A percentile compares a stretch with the other conserved stretches of the same genome.
phyloP scores from a whole-genome alignment of 2,113 vertebrate species.

The Hemibagrus wyckioides region DNA sequence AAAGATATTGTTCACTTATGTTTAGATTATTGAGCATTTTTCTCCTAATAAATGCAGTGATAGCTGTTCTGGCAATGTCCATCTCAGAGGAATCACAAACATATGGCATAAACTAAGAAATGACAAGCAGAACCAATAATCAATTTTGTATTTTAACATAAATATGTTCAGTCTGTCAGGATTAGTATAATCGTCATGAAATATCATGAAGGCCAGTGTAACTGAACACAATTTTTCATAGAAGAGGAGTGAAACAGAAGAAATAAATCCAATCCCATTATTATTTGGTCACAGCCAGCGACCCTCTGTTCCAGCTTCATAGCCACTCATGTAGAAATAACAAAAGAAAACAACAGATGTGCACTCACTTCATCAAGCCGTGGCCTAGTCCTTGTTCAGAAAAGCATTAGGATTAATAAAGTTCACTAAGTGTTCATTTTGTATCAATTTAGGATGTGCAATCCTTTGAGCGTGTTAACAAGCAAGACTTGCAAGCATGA shows the following conservation, averaged over 20 bases:
- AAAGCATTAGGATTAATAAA: slow-evolving; percentile 47
- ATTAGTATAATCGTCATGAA: neutral
- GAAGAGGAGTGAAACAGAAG: neutral
- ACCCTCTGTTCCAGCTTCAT: slow-evolving; percentile 18
- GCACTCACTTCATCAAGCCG: neutral
- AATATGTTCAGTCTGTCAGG: neutral
- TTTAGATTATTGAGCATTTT: neutral
- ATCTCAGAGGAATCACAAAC: neutral
- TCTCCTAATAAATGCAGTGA: neutral
- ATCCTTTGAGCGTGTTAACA: slow-evolving; percentile 36
- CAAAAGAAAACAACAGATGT: slow-evolving; percentile 43
- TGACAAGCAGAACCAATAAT: neutral
- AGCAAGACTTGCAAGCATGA: slow-evolving; percentile 28
- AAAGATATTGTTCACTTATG: neutral
- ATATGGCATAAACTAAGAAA: neutral
- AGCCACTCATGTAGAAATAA: slow-evolving; percentile 39
- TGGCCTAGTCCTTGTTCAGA: neutral
- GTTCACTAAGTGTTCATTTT: slow-evolving; percentile 41
- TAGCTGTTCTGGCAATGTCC: neutral
- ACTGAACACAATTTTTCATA: neutral
- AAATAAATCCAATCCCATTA: slow-evolving; percentile 32
- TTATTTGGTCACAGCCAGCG: neutral
- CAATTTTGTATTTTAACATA: neutral
- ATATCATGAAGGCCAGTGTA: neutral
- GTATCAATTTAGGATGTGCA: slow-evolving; percentile 18